Evolutionary conservation across 1,140 invertebrate species (phyloP), one percentile per base, ranked within the genome.

Genomic region (Gryllus bimaculatus): DNA sequence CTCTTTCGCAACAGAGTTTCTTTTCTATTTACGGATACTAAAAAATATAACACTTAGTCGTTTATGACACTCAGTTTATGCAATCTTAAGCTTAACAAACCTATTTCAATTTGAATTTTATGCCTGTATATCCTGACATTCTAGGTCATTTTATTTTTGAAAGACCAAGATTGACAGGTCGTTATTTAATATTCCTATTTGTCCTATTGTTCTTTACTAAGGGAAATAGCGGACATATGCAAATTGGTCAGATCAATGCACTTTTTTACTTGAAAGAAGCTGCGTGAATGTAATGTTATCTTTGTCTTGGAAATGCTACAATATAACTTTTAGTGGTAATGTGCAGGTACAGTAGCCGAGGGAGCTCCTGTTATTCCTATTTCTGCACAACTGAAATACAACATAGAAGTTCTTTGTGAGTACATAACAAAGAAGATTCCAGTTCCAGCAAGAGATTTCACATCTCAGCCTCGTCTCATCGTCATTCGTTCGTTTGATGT

Each of bases 401-500:
- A 99, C 84, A 99, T 99, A 84, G 98, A 99, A 89, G 95, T 98
- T 4, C 87, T 99, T 20, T 99, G 98, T 86, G 97, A 99, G 86
- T 99, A 99, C 85, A 95, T 99, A 80, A 94, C 93, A 7, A 99
- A 99, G 86, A 99, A 99, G 85, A 99, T 99, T 84, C 98, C 98
- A 4, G 92, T 99, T 78, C 98, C 98, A 13, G 82, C 94, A 79
- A 88, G 98, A 80, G 97, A 99, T 86, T 99, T 99, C 84, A 93
- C 94, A 8, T 96, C 96, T 8, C 91, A 95, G 76, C 98, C 98
- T n/a, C 91, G 97, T 81, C 90, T 99, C 81, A 99, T 99, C 84
- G 97, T 99, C 49, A 99, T 99, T 84, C 90, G 98, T 81, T 99
- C 98, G 12, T 99, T 99, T 87, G 98, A 99, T 88, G 98, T 99